Evolutionary conservation across 2,113 vertebrate species (phyloP).

Genomic region (Tachycineta bicolor): DNA sequence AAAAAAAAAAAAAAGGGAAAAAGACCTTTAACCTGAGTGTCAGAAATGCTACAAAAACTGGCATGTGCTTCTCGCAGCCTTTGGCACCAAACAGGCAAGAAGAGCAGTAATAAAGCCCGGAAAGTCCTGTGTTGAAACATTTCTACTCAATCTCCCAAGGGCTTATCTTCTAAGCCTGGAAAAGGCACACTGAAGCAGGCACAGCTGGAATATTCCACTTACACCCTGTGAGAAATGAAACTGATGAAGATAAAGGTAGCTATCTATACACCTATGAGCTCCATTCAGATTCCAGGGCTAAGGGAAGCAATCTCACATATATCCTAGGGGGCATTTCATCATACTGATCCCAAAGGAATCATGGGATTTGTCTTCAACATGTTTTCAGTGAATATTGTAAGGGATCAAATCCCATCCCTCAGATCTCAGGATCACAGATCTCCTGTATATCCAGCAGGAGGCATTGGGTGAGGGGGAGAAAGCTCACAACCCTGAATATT

Average conservation of each 20-base stretch:
- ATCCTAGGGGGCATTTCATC: not conserved
- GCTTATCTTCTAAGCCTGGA: not conserved
- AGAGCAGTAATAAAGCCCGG: not conserved
- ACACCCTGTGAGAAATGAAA: not conserved
- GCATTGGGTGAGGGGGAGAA: fast-evolving
- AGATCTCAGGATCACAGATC: not conserved
- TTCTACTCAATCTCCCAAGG: not conserved
- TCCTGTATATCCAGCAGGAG: not conserved
- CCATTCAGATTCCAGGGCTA: not conserved
- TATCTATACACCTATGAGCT: not conserved
- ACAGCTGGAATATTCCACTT: not conserved
- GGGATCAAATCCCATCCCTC: not conserved
- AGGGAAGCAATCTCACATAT: not conserved
- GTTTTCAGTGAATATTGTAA: not conserved
- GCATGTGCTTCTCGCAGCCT: constrained; percentile 55
- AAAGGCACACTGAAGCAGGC: not conserved
- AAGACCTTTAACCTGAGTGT: constrained; percentile 71
- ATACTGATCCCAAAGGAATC: not conserved
- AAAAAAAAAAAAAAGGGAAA: not conserved
- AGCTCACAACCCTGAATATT: not conserved
- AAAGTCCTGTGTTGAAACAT: not conserved
- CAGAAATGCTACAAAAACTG: constrained; percentile 65
- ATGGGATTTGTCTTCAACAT: not conserved
- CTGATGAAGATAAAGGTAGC: not conserved
- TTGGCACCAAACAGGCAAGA: constrained; percentile 65